These are phyloP conservation scores for Actinopyga echinites DNA, from an alignment of 53 echinoderm and acorn worm genomes.

Conservation along the genomic window DNA sequence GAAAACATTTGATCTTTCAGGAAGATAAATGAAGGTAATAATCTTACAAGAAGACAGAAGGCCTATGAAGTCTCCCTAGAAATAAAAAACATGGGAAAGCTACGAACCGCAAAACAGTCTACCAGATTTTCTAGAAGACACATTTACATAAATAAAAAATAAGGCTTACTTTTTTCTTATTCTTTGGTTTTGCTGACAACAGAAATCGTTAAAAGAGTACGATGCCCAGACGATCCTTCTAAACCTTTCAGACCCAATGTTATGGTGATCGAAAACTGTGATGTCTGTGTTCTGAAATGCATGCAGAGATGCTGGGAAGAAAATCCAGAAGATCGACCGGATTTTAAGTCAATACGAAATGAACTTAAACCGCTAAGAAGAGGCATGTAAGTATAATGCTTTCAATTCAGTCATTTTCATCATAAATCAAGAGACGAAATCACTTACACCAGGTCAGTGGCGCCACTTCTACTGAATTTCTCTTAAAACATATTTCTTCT, in stretches of 20 bases:
- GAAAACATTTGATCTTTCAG: too few relatives aligned
- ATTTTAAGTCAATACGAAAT: slow-evolving; percentile 77
- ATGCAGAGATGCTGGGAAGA: slow-evolving; percentile 97
- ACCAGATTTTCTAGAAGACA: too few relatives aligned
- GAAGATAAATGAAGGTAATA: too few relatives aligned
- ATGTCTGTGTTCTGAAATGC: slow-evolving; percentile 74
- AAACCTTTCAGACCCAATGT: slow-evolving; percentile 90
- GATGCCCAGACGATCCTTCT: slow-evolving; percentile 63
- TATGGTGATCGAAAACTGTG: slow-evolving; percentile 79
- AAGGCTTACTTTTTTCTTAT: background rate
- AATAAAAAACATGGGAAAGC: too few relatives aligned
- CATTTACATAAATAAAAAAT: too few relatives aligned
- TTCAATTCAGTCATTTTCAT: background rate
- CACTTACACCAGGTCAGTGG: background rate
- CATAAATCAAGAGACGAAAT: background rate
- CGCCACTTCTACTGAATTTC: too few relatives aligned
- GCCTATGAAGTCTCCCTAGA: too few relatives aligned
- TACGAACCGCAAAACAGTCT: too few relatives aligned
- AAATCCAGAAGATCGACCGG: slow-evolving; percentile 79
- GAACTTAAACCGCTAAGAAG: slow-evolving; percentile 83
- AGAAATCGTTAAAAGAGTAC: slow-evolving; percentile 89
- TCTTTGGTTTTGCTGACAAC: background rate
- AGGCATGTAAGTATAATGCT: slow-evolving; percentile 78
- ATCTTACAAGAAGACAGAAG: too few relatives aligned
- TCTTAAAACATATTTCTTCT: too few relatives aligned